Percentiles rank a stretch among this genome's conserved stretches.
Conservation (phyloP, 2,888 invertebrate species). For the Dynastes maya region DNA sequence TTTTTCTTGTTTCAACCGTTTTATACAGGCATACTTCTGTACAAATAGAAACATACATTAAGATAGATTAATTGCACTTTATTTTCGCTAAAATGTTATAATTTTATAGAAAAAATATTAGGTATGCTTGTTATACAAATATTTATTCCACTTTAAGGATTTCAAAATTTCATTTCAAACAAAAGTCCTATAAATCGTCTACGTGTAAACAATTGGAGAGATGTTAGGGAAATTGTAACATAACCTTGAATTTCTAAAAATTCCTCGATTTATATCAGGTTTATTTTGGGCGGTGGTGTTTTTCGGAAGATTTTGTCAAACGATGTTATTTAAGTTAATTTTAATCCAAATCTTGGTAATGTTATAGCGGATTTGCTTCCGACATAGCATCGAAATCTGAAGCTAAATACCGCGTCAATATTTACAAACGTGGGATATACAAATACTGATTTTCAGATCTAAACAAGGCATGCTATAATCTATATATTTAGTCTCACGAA, state of each 20-base stretch:
- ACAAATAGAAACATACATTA: no score
- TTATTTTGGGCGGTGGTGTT: no score
- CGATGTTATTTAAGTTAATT: no score
- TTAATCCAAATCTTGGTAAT: no score
- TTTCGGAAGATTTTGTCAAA: no score
- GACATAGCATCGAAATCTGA: slow-evolving; percentile 1
- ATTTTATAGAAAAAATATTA: no score
- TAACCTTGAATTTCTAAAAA: no score
- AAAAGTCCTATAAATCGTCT: slow-evolving; percentile 16
- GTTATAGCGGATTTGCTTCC: no score
- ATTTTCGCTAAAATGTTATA: no score
- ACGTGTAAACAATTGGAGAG: background rate
- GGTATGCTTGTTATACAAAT: background rate
- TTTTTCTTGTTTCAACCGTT: background rate
- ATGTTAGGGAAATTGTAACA: background rate
- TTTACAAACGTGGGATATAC: slow-evolving; percentile 18
- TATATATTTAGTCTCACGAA: slow-evolving; percentile 27
- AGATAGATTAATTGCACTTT: background rate
- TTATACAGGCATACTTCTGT: no score
- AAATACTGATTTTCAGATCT: slow-evolving; percentile 5
- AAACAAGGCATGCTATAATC: background rate
- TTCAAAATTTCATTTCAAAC: slow-evolving; percentile 12
- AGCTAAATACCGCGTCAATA: slow-evolving; percentile 14
- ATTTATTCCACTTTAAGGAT: background rate
- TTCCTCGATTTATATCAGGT: no score